phyloP scores from a whole-genome alignment of 2,888 invertebrate genomes.

The Argyra leucocephala region DNA sequence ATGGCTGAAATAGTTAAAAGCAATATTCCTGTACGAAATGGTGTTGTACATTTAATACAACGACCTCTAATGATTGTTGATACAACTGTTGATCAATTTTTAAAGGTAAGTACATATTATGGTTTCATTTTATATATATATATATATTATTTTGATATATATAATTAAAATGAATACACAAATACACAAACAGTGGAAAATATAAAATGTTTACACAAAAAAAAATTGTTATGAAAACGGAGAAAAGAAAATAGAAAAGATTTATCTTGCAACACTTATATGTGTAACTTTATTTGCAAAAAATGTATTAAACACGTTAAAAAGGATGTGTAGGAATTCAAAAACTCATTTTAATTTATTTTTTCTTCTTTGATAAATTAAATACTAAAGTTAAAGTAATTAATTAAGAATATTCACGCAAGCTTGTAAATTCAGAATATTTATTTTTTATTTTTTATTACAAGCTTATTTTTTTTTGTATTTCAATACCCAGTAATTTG shows the following conservation, averaged over 20 bases:
- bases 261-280: too few species aligned
- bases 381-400: too few species aligned
- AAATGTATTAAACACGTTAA: too few species aligned
- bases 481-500: too few species aligned
- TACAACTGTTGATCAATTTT: slow-evolving; percentile 73
- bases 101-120: slow-evolving; percentile 59
- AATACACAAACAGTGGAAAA: not conserved
- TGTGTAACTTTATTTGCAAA: too few species aligned
- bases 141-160: not conserved
- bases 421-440: too few species aligned
- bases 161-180: slow-evolving; percentile 2
- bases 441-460: too few species aligned
- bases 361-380: too few species aligned
- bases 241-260: not conserved
- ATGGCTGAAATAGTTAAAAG: slow-evolving; percentile 77
- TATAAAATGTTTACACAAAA: not conserved
- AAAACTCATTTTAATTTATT: too few species aligned
- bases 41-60: slow-evolving; percentile 86
- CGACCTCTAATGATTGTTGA: slow-evolving; percentile 86
- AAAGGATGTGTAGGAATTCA: too few species aligned
- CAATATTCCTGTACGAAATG: slow-evolving; percentile 86
- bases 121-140: not conserved
- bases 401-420: too few species aligned
- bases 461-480: too few species aligned
- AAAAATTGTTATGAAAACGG: not conserved